These are phyloP conservation scores for Mylabris phalerata DNA, from an alignment of 1,140 invertebrate genomes.

Conservation along the genomic window DNA sequence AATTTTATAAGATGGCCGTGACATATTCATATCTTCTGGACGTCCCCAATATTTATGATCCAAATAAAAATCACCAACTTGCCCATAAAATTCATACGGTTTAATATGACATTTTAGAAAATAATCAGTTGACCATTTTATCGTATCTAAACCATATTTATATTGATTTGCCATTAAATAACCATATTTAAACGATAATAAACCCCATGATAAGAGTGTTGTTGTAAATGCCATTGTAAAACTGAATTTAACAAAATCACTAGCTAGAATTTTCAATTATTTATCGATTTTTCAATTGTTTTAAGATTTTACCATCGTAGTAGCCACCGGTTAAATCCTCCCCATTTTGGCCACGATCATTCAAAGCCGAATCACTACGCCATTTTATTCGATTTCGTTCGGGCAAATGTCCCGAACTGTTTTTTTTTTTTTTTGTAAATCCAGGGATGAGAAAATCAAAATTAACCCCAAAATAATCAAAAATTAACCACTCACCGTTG, in stretches of 20 bases:
- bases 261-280: conserved; percentile 44
- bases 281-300: background rate
- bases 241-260: conserved; percentile 59
- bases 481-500: conserved; percentile 34
- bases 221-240: conserved; percentile 57
- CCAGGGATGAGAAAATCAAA: no score
- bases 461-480: no score
- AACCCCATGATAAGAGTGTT: conserved; percentile 54
- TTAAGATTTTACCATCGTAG: conserved; percentile 52
- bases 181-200: conserved; percentile 49
- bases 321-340: conserved; percentile 60
- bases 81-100: conserved; percentile 51
- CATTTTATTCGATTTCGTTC: conserved; percentile 50
- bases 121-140: conserved; percentile 59
- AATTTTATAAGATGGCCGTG: conserved; percentile 55
- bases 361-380: conserved; percentile 53
- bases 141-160: conserved; percentile 41
- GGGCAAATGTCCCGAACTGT: conserved; percentile 53
- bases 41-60: conserved; percentile 55
- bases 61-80: conserved; percentile 51
- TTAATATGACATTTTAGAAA: conserved; percentile 55
- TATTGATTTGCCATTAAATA: conserved; percentile 43
- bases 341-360: conserved; percentile 48
- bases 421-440: no score
- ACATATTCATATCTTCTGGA: conserved; percentile 55